phyloP scores from a whole-genome alignment of 2,888 invertebrate genomes.

The Hydraecia micacea region DNA sequence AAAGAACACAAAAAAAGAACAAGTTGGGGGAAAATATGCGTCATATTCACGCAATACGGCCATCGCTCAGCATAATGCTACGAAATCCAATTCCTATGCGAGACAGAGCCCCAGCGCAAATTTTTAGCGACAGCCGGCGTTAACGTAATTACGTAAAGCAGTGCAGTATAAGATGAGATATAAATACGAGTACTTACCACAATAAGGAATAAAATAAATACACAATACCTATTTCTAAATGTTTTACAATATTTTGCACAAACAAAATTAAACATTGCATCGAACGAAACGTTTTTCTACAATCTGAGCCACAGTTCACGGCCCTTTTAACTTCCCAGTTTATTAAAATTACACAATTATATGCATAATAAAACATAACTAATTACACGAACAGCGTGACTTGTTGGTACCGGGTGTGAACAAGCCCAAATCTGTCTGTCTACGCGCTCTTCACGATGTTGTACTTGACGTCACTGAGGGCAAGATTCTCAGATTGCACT shows the following conservation, averaged over 20 bases:
- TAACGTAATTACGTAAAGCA: no score
- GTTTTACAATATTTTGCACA: slow-evolving; percentile 23
- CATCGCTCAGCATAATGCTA: no score
- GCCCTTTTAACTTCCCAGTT: slow-evolving; percentile 56
- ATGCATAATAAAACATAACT: slow-evolving; percentile 48
- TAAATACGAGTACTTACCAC: no score
- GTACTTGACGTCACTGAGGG: slow-evolving; percentile 51
- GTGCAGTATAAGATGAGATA: no score
- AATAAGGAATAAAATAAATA: no score
- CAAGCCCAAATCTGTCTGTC: slow-evolving; percentile 20
- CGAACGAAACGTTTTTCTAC: not conserved
- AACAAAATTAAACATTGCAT: slow-evolving; percentile 7
- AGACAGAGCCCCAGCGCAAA: no score
- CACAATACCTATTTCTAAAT: no score
- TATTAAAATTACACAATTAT: slow-evolving; percentile 52
- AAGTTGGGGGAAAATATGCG: no score
- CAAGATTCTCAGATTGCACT: not conserved
- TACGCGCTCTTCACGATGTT: slow-evolving; percentile 31
- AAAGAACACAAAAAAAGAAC: no score
- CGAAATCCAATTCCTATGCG: no score
- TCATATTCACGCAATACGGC: no score
- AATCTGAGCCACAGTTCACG: slow-evolving; percentile 54
- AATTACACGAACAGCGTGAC: slow-evolving; percentile 60
- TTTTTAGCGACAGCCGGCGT: no score
- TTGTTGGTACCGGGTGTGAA: slow-evolving; percentile 12